A percentile compares a stretch with the other conserved stretches of the same genome.
Conservation (phyloP, 2,113 vertebrate genomes). For the Raphicerus campestris region DNA sequence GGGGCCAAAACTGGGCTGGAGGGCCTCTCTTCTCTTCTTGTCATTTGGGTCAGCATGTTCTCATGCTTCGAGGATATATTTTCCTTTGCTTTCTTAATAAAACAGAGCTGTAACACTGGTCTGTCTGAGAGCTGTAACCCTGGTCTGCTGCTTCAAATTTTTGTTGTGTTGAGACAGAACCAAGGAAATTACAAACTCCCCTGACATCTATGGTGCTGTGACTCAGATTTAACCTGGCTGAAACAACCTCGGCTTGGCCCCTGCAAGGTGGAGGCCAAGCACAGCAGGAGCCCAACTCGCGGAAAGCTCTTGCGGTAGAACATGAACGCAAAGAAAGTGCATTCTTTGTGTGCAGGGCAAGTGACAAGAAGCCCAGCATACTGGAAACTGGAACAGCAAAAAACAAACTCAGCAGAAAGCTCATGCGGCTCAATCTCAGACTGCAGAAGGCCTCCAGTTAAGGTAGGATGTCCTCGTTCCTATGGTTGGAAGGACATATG, state of each 20-base stretch:
- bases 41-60: neutral
- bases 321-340: neutral
- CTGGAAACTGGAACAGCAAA: neutral
- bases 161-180: neutral
- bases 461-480: neutral
- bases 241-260: neutral
- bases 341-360: neutral
- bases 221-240: neutral
- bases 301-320: accelerated
- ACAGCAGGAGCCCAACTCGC: neutral
- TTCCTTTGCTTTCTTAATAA: neutral
- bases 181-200: neutral
- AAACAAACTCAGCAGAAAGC: neutral
- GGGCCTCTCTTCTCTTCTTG: neutral
- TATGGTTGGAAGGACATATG: neutral
- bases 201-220: neutral
- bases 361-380: neutral
- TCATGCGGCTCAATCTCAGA: neutral
- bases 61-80: neutral
- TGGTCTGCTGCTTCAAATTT: neutral
- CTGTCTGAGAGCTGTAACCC: neutral
- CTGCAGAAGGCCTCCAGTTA: neutral
- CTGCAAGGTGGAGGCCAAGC: neutral
- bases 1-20: neutral
- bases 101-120: neutral